Base-by-base conservation (phyloP, 2,888 invertebrate species). In the Elysia crispata region DNA sequence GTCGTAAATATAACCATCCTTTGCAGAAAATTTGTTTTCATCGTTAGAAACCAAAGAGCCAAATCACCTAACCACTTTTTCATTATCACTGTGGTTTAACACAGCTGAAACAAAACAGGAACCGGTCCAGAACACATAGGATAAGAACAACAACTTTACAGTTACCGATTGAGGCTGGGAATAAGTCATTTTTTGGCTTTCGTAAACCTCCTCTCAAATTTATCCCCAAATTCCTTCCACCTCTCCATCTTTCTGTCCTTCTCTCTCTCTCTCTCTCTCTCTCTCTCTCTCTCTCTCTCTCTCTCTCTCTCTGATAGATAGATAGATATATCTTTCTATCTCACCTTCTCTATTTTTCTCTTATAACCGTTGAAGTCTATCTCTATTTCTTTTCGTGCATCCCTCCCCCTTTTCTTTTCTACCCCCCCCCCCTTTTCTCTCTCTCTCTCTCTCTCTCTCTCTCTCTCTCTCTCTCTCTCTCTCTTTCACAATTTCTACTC, bases 221-320 rank as follows among this genome's bases (percentile, higher is more conserved):
- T 54, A 13, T 15, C 13, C 13, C 20, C 20, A 15, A 54, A 15
- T 13, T 54, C 54, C 54, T 54, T 54, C 54, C 20, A 13, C 20
- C 54, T 54, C 54, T 54, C 54, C 20, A 13, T 54, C 54, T 54
- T 20, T 54, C 54, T 54, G 13, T 54, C 54, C 20, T 20, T 54
- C 54, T 54, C 54, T 54, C 54, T 54, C 54, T 54, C 54, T 54
- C 54, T 54, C 54, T 54, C 54, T 54, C 54, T 54, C 54, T 54
- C 54, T 54, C 54, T 54, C 54, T 54, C 54, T 54, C 54, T 54
- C 54, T 54, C 54, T 54, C 54, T 54, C 54, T 54, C 54, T 54
- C 54, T n/a, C 54, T 54, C 54, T 54, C 54, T 54, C 54, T n/a
- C n/a, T n/a, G n/a, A n/a, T n/a, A n/a, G n/a, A n/a, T n/a, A n/a